Evolutionary conservation across 1,140 invertebrate species (phyloP), one percentile per base, ranked within the genome.

Genomic region (Phymastichus coffea): DNA sequence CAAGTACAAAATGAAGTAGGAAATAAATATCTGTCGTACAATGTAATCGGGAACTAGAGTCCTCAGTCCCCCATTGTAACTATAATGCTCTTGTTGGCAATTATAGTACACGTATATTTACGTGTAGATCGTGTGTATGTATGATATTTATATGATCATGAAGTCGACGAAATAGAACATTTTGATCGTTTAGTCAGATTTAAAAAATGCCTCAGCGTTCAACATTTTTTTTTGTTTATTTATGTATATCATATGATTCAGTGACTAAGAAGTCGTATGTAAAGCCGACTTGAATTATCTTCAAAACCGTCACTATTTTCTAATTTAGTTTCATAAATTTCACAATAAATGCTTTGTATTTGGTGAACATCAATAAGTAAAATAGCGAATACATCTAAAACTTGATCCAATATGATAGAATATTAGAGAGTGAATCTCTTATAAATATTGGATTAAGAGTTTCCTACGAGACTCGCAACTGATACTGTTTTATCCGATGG

Each of bases 1-100:
- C 68, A 77, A 72, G 70, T 76, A 77, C 70, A 76, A 77, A 76
- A 76, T 70, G 66, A 73, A 72, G 68, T 74, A 70, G 65, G 72
- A 74, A 73, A 74, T 77, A 74, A 76, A 73, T 75, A 76, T 70
- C 69, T 71, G 56, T 68, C 51, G 53, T 70, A 73, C 67, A 69
- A 70, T 69, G 61, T 70, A 61, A 63, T 65, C 51, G 67, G 71
- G 75, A 71, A 72, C 71, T 73, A 74, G 70, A 71, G 63, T 67
- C 52, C 62, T 71, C 67, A 73, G 70, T 73, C 72, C 62, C 65
- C 71, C 58, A 66, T 51, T 64, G 57, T 68, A 71, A 63, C 52
- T 69, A 67, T 62, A 68, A 69, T 66, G 56, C 63, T 67, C 57
- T 66, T 64, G 44, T 63, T 68, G 67, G 65, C 66, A 68, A 65